Evolutionary conservation across 2,113 vertebrate species (phyloP).

Genomic region (Athene noctua): DNA sequence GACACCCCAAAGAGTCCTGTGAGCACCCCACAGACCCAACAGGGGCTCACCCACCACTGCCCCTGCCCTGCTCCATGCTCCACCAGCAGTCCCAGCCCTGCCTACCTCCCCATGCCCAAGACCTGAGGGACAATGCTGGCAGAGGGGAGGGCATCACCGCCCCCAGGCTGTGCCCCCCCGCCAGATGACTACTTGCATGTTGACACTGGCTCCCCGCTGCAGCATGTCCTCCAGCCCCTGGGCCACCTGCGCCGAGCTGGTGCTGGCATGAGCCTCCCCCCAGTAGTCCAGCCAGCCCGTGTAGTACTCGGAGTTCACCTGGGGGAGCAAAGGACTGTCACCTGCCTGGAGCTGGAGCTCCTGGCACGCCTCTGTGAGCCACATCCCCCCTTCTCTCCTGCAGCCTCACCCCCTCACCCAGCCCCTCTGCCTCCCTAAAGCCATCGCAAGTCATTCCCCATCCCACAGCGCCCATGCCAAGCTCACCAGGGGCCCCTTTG

Average conservation of each 20-base stretch:
- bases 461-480: neutral
- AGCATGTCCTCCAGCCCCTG: slow-evolving; percentile 82
- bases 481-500: slow-evolving; percentile 89
- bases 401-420: neutral
- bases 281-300: slow-evolving; percentile 98
- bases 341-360: neutral
- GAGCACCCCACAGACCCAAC: neutral
- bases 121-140: neutral
- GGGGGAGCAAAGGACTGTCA: neutral
- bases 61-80: neutral
- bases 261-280: slow-evolving; percentile 83
- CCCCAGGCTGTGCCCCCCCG: neutral
- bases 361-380: neutral
- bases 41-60: neutral
- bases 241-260: slow-evolving; percentile 71
- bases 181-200: slow-evolving; percentile 81
- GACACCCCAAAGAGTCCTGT: neutral
- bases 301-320: slow-evolving; percentile 99
- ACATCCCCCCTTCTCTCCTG: neutral
- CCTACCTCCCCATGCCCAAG: neutral
- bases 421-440: neutral
- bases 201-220: slow-evolving; percentile 88
- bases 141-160: neutral
- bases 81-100: neutral
- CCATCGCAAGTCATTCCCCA: accelerated